Percentiles rank a stretch among this genome's conserved stretches.
phyloP scores from a whole-genome alignment of 2,113 vertebrate species.

The Mesembrinibis cayennensis region DNA sequence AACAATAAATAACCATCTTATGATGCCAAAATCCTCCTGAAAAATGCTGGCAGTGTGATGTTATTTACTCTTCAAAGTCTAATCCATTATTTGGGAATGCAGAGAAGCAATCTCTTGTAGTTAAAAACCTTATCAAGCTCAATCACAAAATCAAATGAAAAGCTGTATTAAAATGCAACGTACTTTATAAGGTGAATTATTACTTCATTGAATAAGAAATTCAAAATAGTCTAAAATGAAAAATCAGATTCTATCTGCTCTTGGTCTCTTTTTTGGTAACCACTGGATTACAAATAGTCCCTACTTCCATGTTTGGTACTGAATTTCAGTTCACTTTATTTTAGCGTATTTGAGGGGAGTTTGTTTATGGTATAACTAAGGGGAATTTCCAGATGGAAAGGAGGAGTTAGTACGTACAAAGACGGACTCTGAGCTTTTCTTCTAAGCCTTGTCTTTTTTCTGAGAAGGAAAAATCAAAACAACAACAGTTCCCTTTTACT shows the following conservation, averaged over 20 bases:
- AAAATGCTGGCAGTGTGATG: background rate
- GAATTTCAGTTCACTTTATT: constrained; percentile 29
- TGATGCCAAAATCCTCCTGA: background rate
- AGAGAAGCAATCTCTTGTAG: background rate
- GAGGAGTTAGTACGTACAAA: background rate
- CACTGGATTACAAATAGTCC: background rate
- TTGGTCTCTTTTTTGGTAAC: background rate
- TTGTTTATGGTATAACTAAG: constrained; percentile 19
- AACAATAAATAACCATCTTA: background rate
- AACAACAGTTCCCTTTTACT: background rate
- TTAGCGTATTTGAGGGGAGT: background rate
- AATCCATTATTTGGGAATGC: constrained; percentile 5
- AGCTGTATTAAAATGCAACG: background rate
- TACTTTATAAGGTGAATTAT: background rate
- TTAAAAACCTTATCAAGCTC: background rate
- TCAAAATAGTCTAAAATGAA: constrained; percentile 12
- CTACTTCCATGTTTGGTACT: background rate
- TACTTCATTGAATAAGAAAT: constrained; percentile 1
- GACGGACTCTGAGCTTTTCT: background rate
- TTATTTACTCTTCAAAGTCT: constrained; percentile 17
- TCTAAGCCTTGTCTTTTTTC: background rate
- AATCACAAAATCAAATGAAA: background rate
- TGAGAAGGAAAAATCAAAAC: constrained; percentile 19
- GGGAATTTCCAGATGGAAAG: constrained; percentile 59
- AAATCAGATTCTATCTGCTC: background rate